These are phyloP conservation scores for Drosophila mauritiana DNA, from an alignment of 1,140 invertebrate species.

Conservation along the genomic window DNA sequence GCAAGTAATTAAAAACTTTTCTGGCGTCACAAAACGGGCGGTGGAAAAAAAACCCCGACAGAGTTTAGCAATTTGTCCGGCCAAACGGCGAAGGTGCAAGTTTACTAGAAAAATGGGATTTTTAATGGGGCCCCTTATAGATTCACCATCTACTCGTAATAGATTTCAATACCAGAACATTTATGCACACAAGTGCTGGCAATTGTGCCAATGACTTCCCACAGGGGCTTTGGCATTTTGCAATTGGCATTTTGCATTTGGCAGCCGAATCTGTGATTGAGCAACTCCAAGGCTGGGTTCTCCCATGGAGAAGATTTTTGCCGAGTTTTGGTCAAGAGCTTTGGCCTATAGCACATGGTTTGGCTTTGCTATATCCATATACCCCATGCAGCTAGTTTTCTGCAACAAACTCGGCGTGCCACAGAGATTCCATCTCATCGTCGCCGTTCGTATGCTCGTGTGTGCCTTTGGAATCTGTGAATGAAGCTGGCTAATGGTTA, in stretches of 20 bases:
- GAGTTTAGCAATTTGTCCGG: background rate
- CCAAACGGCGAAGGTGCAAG: background rate
- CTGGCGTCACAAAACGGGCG: background rate
- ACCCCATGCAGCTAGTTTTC: background rate
- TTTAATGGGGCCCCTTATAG: background rate
- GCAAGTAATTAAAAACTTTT: slow-evolving; percentile 73
- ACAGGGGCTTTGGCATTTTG: slow-evolving; percentile 38
- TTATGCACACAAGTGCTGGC: background rate
- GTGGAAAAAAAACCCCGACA: too few relatives aligned
- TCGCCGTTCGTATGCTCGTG: background rate
- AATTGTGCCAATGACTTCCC: background rate
- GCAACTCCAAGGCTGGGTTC: slow-evolving; percentile 8
- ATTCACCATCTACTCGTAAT: background rate
- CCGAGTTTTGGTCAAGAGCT: slow-evolving; percentile 35
- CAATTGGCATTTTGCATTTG: slow-evolving; percentile 35
- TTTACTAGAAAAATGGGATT: background rate
- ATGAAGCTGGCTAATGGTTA: slow-evolving; percentile 45
- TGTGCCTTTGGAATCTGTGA: slow-evolving; percentile 32
- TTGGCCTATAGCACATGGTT: slow-evolving; percentile 3
- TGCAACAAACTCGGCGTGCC: slow-evolving; percentile 23
- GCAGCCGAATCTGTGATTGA: slow-evolving; percentile 43
- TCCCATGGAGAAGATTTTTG: slow-evolving; percentile 7
- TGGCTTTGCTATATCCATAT: background rate
- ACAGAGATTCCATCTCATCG: slow-evolving; percentile 27
- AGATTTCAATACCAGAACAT: slow-evolving; percentile 5